Percentiles rank a stretch among this genome's conserved stretches.
Evolutionary conservation across 2,797 vertebrate species (phyloP).

Genomic region (Pteropus rufus): DNA sequence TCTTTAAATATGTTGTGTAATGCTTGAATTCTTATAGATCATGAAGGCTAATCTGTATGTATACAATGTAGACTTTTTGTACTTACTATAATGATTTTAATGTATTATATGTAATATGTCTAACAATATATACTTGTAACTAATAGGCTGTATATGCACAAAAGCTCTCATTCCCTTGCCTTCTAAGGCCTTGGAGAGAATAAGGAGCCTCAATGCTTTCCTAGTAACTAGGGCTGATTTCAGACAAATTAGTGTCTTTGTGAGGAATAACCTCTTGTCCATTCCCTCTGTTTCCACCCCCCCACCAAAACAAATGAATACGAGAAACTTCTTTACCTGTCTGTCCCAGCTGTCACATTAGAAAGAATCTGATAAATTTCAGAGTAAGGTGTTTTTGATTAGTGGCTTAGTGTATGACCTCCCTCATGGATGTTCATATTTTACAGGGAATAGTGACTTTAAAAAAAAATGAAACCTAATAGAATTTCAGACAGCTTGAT

Average conservation of each 20-base stretch:
- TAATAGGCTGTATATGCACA: background rate
- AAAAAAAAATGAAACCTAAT: conserved; percentile 3
- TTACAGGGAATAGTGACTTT: background rate
- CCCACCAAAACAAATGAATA: background rate
- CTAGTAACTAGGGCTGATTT: background rate
- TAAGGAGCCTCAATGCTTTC: background rate
- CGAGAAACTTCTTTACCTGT: background rate
- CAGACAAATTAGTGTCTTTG: background rate
- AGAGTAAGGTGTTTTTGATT: conserved; percentile 27
- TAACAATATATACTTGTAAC: background rate
- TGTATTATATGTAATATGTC: background rate
- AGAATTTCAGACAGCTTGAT: background rate
- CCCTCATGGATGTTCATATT: background rate
- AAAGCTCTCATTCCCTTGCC: background rate
- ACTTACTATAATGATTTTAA: conserved; percentile 19
- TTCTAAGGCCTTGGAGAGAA: background rate
- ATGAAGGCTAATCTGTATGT: conserved; percentile 20
- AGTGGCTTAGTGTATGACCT: background rate
- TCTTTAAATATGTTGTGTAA: conserved; percentile 20
- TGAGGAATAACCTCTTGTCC: background rate
- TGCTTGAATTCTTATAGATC: conserved; percentile 22
- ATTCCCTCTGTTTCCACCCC: background rate
- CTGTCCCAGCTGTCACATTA: background rate
- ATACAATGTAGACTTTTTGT: background rate
- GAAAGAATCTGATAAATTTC: conserved; percentile 25